These are phyloP conservation scores for Ophion slaviceki DNA, from an alignment of 2,888 invertebrate species.

Conservation along the genomic window DNA sequence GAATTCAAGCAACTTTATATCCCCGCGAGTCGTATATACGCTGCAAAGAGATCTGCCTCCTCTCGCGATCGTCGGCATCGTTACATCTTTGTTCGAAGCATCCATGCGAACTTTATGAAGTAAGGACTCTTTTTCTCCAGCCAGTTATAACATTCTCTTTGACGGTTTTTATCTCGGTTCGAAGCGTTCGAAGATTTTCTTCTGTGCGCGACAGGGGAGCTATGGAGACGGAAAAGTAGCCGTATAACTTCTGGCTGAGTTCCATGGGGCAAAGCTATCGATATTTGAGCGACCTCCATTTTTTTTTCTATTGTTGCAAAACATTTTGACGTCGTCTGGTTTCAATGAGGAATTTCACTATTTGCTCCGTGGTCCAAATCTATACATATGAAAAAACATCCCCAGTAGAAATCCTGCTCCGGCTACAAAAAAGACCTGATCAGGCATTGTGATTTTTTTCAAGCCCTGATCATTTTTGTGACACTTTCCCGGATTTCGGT, in stretches of 20 bases:
- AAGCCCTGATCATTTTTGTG: too few relatives aligned
- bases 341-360: too few relatives aligned
- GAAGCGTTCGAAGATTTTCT: background rate
- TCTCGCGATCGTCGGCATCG: constrained; percentile 30
- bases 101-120: constrained; percentile 32
- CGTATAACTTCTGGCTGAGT: constrained; percentile 77
- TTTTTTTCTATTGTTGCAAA: too few relatives aligned
- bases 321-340: too few relatives aligned
- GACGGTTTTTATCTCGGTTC: constrained; percentile 14
- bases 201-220: background rate
- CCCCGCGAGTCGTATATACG: constrained; percentile 43
- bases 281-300: too few relatives aligned
- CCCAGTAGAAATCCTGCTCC: too few relatives aligned
- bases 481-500: too few relatives aligned
- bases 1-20: constrained; percentile 38
- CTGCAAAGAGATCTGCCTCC: constrained; percentile 51
- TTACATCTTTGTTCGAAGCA: constrained; percentile 54
- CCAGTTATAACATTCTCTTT: constrained; percentile 18
- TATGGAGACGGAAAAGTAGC: constrained; percentile 24
- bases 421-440: too few relatives aligned
- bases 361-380: too few relatives aligned
- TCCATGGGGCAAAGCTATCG: constrained; percentile 72
- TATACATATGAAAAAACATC: too few relatives aligned
- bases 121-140: constrained; percentile 3
- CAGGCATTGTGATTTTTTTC: too few relatives aligned